Conservation (phyloP, 2,888 invertebrate genomes). For the Flexamia atlantica region DNA sequence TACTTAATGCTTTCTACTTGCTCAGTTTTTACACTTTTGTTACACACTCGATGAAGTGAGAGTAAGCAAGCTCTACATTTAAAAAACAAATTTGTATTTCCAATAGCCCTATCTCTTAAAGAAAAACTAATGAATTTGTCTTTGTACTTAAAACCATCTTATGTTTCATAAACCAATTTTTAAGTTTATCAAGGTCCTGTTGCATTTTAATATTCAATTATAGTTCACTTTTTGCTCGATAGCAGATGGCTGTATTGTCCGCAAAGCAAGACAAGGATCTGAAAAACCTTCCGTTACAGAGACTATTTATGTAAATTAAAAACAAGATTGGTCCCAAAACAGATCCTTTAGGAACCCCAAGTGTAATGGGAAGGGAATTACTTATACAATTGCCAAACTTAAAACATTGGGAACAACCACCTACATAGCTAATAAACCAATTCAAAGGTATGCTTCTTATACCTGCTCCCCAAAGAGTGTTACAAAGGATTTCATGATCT, state of each 20-base stretch:
- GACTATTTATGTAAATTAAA: conserved; percentile 16
- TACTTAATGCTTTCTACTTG: background rate
- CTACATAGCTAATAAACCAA: background rate
- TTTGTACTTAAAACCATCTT: background rate
- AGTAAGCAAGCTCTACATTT: background rate
- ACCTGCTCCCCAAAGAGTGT: background rate
- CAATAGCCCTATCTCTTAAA: background rate
- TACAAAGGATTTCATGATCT: background rate
- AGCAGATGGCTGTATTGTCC: conserved; percentile 8
- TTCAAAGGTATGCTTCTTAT: background rate
- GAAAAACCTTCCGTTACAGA: conserved; percentile 4
- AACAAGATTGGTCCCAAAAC: conserved; percentile 26
- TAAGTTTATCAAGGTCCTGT: background rate
- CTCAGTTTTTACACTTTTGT: background rate
- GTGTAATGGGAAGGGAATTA: conserved; percentile 24
- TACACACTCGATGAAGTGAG: background rate
- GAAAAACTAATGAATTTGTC: background rate
- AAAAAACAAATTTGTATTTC: background rate
- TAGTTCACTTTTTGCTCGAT: background rate
- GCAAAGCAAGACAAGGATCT: conserved; percentile 5
- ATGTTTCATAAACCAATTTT: background rate
- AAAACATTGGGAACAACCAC: background rate
- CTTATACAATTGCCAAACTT: background rate
- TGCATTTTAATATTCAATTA: background rate
- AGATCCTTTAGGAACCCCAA: conserved; percentile 20